phyloP scores from a whole-genome alignment of 2,888 invertebrate species.

The Acleris sparsana region DNA sequence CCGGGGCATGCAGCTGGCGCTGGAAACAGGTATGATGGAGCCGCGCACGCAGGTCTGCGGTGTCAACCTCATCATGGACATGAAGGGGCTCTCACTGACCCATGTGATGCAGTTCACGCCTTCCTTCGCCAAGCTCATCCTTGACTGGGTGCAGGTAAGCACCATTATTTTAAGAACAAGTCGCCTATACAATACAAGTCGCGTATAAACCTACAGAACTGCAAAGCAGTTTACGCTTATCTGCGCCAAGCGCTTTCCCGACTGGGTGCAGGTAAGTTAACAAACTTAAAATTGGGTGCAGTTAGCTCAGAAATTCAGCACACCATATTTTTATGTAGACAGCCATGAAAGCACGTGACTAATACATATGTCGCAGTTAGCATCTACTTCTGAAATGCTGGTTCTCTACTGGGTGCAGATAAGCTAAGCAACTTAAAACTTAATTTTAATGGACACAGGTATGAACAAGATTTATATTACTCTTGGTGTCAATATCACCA shows the following conservation, averaged over 20 bases:
- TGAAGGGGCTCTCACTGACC: slow-evolving; percentile 88
- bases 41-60: slow-evolving; percentile 91
- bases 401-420: slow-evolving; percentile 58
- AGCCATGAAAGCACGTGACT: no score
- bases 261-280: no score
- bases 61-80: slow-evolving; percentile 88
- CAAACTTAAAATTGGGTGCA: no score
- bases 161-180: not conserved
- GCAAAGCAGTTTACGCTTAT: no score
- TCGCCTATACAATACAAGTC: no score
- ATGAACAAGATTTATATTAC: slow-evolving; percentile 91
- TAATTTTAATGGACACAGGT: slow-evolving; percentile 84
- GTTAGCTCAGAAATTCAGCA: no score
- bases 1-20: slow-evolving; percentile 86
- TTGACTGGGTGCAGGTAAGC: slow-evolving; percentile 88
- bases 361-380: no score
- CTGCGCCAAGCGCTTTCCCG: no score
- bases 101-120: slow-evolving; percentile 92
- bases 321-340: no score
- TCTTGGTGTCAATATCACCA: slow-evolving; percentile 87
- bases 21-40: slow-evolving; percentile 91
- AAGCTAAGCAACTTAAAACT: no score
- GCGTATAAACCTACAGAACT: no score
- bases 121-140: slow-evolving; percentile 87
- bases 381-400: no score